Evolutionary conservation across 2,797 vertebrate genomes (phyloP), one percentile per base, ranked within the genome.

Genomic region (Aselliscus stoliczkanus): DNA sequence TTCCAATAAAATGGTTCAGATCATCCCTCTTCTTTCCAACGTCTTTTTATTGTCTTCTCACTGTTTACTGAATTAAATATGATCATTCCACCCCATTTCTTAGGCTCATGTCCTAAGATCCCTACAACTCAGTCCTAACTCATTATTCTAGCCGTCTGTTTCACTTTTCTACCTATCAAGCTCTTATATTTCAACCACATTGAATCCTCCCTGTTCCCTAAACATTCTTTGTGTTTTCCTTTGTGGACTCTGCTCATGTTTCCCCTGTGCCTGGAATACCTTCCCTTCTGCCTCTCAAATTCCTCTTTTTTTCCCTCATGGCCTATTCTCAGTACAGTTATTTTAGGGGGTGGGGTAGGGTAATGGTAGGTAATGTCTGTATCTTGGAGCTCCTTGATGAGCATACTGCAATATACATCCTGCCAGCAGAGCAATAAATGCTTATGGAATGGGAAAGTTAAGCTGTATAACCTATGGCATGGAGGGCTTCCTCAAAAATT

Each of bases 391-490:
- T 31, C 54, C 42, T 86, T 60, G 42, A 90, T 64, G 64, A 80
- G 21, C 70, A 44, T 97, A 21, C 27, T 87, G 15, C 27, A 95
- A 9, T 93, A 25, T 82, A 58, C 50, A 37, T 91, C 42, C n/a
- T 39, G 67, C 52, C 75, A 95, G 42, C 37, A 85, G 21, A 85
- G 39, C 50, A 92, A 52, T 92, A 73, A 81, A 58, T 96, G 44
- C 90, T 87, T 93, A 60, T 84, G 37, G 39, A 84, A 67, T 94
- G 84, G 47, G 72, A 88, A 93, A 89, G 15, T 54, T 82, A 67
- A 88, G 73, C 47, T 95, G 0, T 89, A 15, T 90, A 80, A 82
- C 18, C 42, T 89, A 77, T 27, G 23, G 58, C 97, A 98, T 99
- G 97, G 10, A 88, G 50, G 80, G 94, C 29, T 88, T 93, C 39